Base-by-base conservation (phyloP, 2,113 vertebrate species). In the Eretmochelys imbricata region DNA sequence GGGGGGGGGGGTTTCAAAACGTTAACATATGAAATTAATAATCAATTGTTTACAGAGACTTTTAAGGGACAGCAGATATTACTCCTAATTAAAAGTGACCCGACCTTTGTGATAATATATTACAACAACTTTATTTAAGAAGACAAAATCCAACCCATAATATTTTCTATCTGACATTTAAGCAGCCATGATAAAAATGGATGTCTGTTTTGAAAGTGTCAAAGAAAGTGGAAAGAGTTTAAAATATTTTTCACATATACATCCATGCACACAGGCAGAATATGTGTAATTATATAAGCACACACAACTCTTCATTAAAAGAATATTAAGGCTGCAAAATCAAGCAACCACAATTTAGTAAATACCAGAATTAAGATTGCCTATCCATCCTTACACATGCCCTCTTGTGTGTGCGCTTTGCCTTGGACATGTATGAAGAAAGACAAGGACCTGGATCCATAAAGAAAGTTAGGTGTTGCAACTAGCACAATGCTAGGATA, bases 11-110 rank as follows among this genome's bases (percentile, higher is more conserved):
- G 90, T 94, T 94, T 91, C 89, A 94, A 95, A 84, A 79, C 91
- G 96, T 95, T 97, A 96, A 93, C 91, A 93, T 93, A 89, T 31
- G 85, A 95, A 97, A 95, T 95, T 97, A 97, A 97, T 96, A 96
- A 95, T 95, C 95, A 96, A 94, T 69, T 69, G 31, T 69, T 69
- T 69, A n/a, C 81, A 96, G 62, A 88, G 78, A 85, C 79, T 83
- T 92, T 94, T 95, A 85, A 92, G 92, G 85, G 85, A 95, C 29
- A 80, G 92, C 92, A 97, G 94, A 94, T 97, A 95, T 93, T 96
- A 38, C 49, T 76, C 54, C 50, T 94, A 97, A 97, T 97, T 97
- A 96, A 78, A 80, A 50, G 87, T 94, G 57, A 89, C 75, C 65
- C 65, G 80, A 94, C 86, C 51, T 69, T 53, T 51, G 88, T 88